These are phyloP conservation scores for Furnarius figulus DNA, from an alignment of 2,113 vertebrate species.

Conservation along the genomic window DNA sequence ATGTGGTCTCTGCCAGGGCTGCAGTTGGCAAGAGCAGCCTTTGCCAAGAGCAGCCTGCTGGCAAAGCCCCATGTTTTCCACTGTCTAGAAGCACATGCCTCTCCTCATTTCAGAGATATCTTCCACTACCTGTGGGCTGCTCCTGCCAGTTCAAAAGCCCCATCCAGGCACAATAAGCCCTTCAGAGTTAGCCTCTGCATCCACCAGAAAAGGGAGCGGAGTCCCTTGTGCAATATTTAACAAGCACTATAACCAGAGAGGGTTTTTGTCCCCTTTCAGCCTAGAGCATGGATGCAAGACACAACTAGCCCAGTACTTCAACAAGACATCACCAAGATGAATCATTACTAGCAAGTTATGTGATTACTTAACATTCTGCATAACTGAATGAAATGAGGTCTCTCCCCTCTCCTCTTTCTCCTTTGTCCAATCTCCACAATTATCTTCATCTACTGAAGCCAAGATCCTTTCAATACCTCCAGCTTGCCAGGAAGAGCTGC, in stretches of 20 bases:
- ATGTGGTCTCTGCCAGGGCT: not conserved
- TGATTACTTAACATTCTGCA: slow-evolving; percentile 21
- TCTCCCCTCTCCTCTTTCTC: not conserved
- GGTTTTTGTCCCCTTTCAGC: not conserved
- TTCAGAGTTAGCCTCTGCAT: not conserved
- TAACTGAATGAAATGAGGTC: slow-evolving; percentile 27
- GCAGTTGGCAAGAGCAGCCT: not conserved
- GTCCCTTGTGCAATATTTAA: not conserved
- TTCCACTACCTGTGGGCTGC: not conserved
- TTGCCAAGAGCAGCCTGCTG: not conserved
- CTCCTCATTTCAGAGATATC: not conserved
- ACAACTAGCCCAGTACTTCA: slow-evolving; percentile 24
- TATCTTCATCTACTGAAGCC: slow-evolving; percentile 18
- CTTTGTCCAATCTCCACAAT: not conserved
- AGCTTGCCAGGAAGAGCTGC: slow-evolving; percentile 18
- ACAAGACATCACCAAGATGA: slow-evolving; percentile 26
- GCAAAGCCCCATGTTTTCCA: not conserved
- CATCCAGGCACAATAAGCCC: not conserved
- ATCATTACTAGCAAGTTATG: slow-evolving; percentile 28
- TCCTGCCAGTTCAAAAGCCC: not conserved
- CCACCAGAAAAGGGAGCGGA: not conserved
- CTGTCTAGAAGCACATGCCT: not conserved
- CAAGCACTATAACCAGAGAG: not conserved
- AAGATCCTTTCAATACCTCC: slow-evolving; percentile 36
- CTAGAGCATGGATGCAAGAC: slow-evolving; percentile 9